Evolutionary conservation across 1,140 invertebrate species (phyloP).

Genomic region (Geopemphigus sp.): DNA sequence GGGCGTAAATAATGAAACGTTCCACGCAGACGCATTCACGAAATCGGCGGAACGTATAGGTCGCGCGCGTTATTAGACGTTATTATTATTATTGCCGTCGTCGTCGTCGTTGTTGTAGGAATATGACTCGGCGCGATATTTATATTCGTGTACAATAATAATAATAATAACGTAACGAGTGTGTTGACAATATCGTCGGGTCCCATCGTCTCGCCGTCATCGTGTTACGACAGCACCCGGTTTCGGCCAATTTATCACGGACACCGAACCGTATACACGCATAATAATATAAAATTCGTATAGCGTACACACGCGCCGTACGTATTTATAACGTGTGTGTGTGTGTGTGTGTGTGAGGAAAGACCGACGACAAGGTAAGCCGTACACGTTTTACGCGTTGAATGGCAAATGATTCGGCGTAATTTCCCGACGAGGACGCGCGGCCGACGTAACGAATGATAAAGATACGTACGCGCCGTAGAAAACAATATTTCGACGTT

Average conservation of each 20-base stretch:
- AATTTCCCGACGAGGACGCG: background rate
- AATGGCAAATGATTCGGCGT: constrained; percentile 45
- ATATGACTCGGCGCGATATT: constrained; percentile 37
- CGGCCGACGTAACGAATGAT: background rate
- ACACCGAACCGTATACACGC: background rate
- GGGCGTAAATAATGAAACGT: too few relatives aligned
- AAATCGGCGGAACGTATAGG: too few relatives aligned
- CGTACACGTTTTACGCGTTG: background rate
- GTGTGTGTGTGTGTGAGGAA: too few relatives aligned
- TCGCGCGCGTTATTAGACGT: too few relatives aligned
- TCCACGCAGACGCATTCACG: too few relatives aligned
- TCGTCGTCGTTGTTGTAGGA: background rate
- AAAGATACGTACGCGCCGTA: background rate
- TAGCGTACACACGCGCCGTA: background rate
- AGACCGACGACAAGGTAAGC: constrained; percentile 19
- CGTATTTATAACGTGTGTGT: background rate
- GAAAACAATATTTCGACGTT: constrained; percentile 48
- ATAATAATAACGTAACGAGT: background rate
- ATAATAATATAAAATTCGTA: background rate
- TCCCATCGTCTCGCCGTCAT: constrained; percentile 19
- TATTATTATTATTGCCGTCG: too few relatives aligned
- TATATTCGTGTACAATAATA: background rate
- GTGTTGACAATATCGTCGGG: constrained; percentile 22
- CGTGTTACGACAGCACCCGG: background rate
- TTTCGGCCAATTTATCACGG: constrained; percentile 25